Conservation (phyloP, 2,888 invertebrate genomes). For the Caenorhabditis macrosperma region DNA sequence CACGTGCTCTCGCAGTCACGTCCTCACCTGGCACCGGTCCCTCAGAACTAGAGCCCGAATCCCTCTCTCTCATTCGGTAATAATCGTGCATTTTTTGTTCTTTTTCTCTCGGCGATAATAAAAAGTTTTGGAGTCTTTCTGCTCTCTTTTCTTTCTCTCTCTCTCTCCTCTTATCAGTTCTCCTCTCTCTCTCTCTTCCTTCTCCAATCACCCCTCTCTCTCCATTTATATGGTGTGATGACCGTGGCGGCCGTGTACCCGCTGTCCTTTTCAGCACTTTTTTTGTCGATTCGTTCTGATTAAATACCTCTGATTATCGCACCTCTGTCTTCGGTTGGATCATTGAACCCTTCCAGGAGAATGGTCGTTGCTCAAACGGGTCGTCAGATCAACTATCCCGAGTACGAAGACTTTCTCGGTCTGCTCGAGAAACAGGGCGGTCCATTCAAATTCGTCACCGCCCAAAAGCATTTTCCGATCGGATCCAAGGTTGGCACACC, state of each 20-base stretch:
- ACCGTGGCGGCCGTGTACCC: constrained; percentile 21
- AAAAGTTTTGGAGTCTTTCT: constrained; percentile 16
- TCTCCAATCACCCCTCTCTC: not conserved
- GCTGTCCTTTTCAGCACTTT: constrained; percentile 1
- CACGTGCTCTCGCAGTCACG: constrained; percentile 56
- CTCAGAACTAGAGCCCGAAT: constrained; percentile 14
- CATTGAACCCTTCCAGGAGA: not conserved
- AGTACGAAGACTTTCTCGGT: constrained; percentile 62
- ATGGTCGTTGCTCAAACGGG: constrained; percentile 37
- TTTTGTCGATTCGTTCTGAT: not conserved
- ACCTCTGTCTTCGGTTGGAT: not conserved
- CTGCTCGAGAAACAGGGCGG: constrained; percentile 53
- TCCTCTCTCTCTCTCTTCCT: constrained; percentile 3
- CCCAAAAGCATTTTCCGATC: constrained; percentile 56
- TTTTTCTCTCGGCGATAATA: constrained; percentile 16
- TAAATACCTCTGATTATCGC: no score
- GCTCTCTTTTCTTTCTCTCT: not conserved
- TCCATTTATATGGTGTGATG: constrained; percentile 36
- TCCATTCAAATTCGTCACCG: constrained; percentile 56
- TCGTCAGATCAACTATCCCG: constrained; percentile 60
- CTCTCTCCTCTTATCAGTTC: constrained; percentile 7
- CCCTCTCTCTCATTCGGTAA: not conserved
- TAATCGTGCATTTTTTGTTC: not conserved
- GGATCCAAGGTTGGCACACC: constrained; percentile 52
- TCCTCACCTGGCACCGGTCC: constrained; percentile 32